phyloP scores from a whole-genome alignment of 2,797 vertebrate genomes.

The Sylvilagus floridanus region DNA sequence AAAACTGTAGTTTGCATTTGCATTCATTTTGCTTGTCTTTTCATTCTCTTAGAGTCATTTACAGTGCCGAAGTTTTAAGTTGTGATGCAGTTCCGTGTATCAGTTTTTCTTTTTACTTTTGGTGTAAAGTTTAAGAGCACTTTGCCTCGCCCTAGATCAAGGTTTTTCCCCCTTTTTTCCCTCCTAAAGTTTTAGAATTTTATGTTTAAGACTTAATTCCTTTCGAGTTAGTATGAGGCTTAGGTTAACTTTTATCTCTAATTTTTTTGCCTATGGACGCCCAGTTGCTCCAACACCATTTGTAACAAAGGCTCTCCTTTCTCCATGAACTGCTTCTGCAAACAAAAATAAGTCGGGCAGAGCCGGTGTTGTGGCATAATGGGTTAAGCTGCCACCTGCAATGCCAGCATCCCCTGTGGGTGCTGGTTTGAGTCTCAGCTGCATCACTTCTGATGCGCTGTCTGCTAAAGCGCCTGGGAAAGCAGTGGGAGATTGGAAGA shows the following conservation, averaged over 20 bases:
- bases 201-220: neutral
- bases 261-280: neutral
- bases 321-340: neutral
- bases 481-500: too few relatives aligned
- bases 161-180: neutral
- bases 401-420: too few relatives aligned
- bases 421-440: too few relatives aligned
- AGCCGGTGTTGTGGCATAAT: neutral
- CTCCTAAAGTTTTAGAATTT: neutral
- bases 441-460: too few relatives aligned
- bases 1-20: neutral
- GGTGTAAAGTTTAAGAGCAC: neutral
- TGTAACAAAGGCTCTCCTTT: neutral
- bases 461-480: too few relatives aligned
- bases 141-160: neutral
- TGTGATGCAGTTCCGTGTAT: neutral
- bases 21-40: neutral
- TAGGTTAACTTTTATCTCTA: neutral
- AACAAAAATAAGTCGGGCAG: neutral
- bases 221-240: neutral
- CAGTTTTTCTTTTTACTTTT: neutral
- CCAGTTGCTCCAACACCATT: neutral
- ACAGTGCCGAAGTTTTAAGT: neutral
- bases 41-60: neutral
- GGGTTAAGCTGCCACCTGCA: too few relatives aligned